Evolutionary conservation across 2,888 invertebrate species (phyloP).

Genomic region (Sarcophaga subvicina): DNA sequence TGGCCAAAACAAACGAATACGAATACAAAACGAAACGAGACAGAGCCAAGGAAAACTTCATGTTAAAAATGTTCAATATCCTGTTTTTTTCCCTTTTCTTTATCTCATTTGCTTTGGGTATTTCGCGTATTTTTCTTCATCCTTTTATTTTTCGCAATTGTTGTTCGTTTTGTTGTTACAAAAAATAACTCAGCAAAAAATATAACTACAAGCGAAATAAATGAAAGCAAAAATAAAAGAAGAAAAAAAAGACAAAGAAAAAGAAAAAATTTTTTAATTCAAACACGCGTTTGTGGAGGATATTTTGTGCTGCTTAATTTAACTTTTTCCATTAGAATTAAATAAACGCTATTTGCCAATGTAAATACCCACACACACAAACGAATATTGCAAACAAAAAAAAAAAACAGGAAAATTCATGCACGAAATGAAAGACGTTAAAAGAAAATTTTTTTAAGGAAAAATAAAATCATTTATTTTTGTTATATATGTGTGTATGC

Average conservation of each 20-base stretch:
- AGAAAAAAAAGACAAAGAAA: background rate
- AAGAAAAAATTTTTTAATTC: background rate
- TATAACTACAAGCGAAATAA: background rate
- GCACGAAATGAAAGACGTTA: background rate
- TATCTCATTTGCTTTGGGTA: slow-evolving; percentile 23
- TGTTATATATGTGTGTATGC: background rate
- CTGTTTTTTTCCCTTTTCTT: background rate
- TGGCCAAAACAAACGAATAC: slow-evolving; percentile 54
- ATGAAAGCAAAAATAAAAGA: background rate
- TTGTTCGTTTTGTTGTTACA: too few relatives aligned
- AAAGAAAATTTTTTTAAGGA: background rate
- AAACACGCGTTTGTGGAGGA: background rate
- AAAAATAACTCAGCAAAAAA: too few relatives aligned
- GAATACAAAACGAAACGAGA: background rate
- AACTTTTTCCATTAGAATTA: slow-evolving; percentile 49
- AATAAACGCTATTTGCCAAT: slow-evolving; percentile 24
- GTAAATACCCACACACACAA: background rate
- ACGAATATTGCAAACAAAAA: slow-evolving; percentile 6
- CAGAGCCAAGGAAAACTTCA: background rate
- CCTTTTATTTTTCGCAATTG: background rate
- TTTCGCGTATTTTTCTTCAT: background rate
- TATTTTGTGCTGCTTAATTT: slow-evolving; percentile 51
- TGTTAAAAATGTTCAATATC: slow-evolving; percentile 40
- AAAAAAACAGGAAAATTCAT: background rate
- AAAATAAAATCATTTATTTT: slow-evolving; percentile 40